Conservation (phyloP, 2,888 invertebrate species). For the Drosophila tripunctata region DNA sequence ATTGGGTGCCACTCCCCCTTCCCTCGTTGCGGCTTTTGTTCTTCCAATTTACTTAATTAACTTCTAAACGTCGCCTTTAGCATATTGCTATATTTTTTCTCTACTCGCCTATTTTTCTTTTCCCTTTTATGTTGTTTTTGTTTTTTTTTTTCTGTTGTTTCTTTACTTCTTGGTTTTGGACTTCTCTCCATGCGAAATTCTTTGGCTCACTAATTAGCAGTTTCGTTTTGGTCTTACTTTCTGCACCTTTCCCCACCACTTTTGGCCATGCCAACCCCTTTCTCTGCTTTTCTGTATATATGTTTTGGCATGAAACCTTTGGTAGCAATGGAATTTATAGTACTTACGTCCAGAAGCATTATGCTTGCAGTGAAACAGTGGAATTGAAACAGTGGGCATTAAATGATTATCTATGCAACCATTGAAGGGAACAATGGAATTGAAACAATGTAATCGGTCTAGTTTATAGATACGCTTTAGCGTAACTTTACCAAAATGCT, state of each 20-base stretch:
- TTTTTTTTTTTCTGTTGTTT: neutral
- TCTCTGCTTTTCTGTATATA: conserved; percentile 1
- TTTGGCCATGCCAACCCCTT: too few species aligned
- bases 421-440: conserved; percentile 3
- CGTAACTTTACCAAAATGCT: too few species aligned
- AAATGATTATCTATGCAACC: too few species aligned
- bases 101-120: conserved; percentile 32
- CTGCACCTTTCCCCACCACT: neutral
- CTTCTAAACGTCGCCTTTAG: conserved; percentile 77
- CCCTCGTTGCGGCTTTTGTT: conserved; percentile 51
- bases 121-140: conserved; percentile 14
- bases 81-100: conserved; percentile 47
- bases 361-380: neutral
- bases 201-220: conserved; percentile 65
- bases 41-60: conserved; percentile 74
- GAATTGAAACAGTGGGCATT: neutral
- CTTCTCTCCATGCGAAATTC: conserved; percentile 51
- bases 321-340: neutral
- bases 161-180: neutral
- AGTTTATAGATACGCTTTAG: neutral
- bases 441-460: neutral
- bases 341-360: neutral
- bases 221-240: conserved; percentile 48
- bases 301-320: conserved; percentile 4
- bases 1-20: conserved; percentile 5